Conservation (phyloP, 2,888 invertebrate species). For the Selenia dentaria region DNA sequence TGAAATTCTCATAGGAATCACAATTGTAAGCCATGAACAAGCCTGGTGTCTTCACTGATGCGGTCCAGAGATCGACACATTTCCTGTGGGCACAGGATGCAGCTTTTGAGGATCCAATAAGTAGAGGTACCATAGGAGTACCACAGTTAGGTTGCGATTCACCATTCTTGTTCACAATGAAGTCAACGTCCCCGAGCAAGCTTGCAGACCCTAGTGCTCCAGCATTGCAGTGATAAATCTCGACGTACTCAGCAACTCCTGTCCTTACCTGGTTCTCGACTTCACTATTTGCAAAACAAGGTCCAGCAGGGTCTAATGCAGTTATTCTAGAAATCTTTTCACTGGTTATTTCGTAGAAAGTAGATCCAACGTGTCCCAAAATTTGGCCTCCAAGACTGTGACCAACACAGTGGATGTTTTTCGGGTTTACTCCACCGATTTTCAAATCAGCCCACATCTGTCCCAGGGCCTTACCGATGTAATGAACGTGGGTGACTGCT, state of each 20-base stretch:
- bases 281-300: slow-evolving; percentile 67
- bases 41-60: slow-evolving; percentile 58
- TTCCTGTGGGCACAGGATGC: slow-evolving; percentile 71
- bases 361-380: slow-evolving; percentile 61
- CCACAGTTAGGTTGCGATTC: slow-evolving; percentile 82
- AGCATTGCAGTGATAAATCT: slow-evolving; percentile 85
- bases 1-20: slow-evolving; percentile 57
- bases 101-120: slow-evolving; percentile 65
- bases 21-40: slow-evolving; percentile 65
- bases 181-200: slow-evolving; percentile 83
- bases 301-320: slow-evolving; percentile 75
- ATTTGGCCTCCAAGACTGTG: slow-evolving; percentile 76
- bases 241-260: slow-evolving; percentile 84
- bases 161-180: slow-evolving; percentile 85
- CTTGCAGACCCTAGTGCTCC: slow-evolving; percentile 77
- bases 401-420: slow-evolving; percentile 68
- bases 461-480: slow-evolving; percentile 67
- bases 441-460: slow-evolving; percentile 53
- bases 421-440: slow-evolving; percentile 56
- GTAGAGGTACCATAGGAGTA: slow-evolving; percentile 60
- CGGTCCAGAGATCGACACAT: slow-evolving; percentile 65
- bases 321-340: slow-evolving; percentile 62
- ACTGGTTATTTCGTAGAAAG: slow-evolving; percentile 54
- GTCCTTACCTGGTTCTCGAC: slow-evolving; percentile 75
- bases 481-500: slow-evolving; percentile 67